These are phyloP conservation scores for Epinephelus coioides DNA, from an alignment of 2,797 vertebrate genomes.

Conservation along the genomic window DNA sequence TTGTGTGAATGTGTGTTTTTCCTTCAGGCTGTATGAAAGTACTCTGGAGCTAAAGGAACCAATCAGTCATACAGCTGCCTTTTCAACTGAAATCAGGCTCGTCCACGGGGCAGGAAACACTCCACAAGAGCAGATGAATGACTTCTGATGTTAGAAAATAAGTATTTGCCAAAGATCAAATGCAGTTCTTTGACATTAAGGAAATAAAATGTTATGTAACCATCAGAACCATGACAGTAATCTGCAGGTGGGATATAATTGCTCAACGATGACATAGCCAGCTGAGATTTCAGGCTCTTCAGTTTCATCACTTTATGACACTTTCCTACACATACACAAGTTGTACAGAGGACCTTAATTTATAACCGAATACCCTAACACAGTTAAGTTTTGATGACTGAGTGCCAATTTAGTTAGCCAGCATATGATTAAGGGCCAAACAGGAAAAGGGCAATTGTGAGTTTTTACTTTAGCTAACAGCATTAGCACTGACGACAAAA, in stretches of 20 bases:
- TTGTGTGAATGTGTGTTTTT: background rate
- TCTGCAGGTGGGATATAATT: background rate
- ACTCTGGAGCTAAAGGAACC: background rate
- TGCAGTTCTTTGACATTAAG: background rate
- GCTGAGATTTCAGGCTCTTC: background rate
- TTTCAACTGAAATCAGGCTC: background rate
- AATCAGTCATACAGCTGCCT: slow-evolving; percentile 1
- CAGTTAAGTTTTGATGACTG: too few relatives aligned
- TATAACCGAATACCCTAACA: background rate
- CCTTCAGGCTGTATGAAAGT: background rate
- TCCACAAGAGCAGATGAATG: background rate
- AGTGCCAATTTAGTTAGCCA: too few relatives aligned
- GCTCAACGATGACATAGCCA: background rate
- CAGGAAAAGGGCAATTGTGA: too few relatives aligned
- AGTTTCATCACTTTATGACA: background rate
- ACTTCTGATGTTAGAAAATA: background rate
- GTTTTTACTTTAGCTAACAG: too few relatives aligned
- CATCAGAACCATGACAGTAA: background rate
- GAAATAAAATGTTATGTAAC: background rate
- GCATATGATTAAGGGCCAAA: too few relatives aligned
- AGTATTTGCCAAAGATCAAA: background rate
- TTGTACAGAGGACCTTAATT: background rate
- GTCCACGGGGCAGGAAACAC: background rate
- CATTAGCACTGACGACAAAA: too few relatives aligned
- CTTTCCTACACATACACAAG: background rate